phyloP scores from a whole-genome alignment of 1,140 invertebrate genomes.

The Varroa destructor region DNA sequence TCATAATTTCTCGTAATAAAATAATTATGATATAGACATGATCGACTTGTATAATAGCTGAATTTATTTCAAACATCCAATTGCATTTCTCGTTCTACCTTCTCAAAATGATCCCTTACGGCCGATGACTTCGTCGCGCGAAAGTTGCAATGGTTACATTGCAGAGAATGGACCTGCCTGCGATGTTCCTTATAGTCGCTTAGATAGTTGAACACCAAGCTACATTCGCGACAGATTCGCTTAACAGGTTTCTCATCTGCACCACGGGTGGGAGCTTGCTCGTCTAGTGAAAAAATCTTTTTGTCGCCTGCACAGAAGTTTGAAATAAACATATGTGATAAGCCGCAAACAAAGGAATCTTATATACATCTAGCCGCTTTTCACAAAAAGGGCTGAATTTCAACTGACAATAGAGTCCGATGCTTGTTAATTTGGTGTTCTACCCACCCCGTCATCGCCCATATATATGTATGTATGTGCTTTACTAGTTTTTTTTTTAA shows the following conservation, averaged over 20 bases:
- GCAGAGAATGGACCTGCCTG: background rate
- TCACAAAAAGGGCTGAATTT: too few species aligned
- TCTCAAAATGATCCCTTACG: conserved; percentile 4
- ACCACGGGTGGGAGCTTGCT: too few species aligned
- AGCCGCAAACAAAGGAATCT: too few species aligned
- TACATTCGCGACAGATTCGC: conserved; percentile 19
- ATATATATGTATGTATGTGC: too few species aligned
- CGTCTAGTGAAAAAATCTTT: too few species aligned
- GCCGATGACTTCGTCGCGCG: conserved; percentile 4
- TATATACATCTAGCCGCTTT: too few species aligned
- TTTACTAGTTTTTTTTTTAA: too few species aligned
- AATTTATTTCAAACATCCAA: background rate
- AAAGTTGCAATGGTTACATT: background rate
- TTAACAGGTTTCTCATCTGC: background rate
- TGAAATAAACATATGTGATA: too few species aligned
- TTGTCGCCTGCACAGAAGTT: too few species aligned
- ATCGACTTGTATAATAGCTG: background rate
- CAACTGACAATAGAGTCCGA: too few species aligned
- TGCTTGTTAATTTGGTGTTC: too few species aligned
- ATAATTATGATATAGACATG: background rate
- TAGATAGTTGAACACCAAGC: background rate
- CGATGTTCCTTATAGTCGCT: conserved; percentile 9
- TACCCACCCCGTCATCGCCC: too few species aligned
- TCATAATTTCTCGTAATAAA: background rate
- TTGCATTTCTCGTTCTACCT: background rate